Percentiles rank a stretch among this genome's conserved stretches.
Conservation (phyloP, 2,797 vertebrate species). For the Prunella strophiata region DNA sequence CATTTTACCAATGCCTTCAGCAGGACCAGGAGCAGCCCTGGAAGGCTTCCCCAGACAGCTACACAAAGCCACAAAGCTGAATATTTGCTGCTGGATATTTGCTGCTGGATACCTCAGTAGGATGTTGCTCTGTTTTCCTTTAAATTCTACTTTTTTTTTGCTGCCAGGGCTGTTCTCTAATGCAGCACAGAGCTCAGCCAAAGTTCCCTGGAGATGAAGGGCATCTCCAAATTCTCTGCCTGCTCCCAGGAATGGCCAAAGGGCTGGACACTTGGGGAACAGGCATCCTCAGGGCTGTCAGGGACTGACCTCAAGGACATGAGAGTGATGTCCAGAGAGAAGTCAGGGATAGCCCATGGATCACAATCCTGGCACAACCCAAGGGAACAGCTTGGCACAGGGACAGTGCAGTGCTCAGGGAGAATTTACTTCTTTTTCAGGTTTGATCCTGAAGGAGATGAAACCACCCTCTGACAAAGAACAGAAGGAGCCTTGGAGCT, state of each 20-base stretch:
- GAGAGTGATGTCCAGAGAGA: not conserved
- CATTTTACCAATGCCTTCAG: not conserved
- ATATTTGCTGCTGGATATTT: not conserved
- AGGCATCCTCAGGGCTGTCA: not conserved
- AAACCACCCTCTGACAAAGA: not conserved
- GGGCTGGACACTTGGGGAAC: not conserved
- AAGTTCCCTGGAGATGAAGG: not conserved
- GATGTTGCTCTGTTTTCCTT: not conserved
- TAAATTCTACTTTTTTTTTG: not conserved
- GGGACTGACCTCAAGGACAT: not conserved
- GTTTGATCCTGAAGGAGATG: not conserved
- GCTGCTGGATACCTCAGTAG: not conserved
- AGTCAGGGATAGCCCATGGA: not conserved
- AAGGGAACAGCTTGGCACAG: not conserved
- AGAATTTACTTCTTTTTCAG: not conserved
- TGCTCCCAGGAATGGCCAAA: not conserved
- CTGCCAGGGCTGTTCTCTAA: not conserved
- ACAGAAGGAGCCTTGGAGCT: not conserved
- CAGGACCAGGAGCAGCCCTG: not conserved
- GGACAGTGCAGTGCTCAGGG: not conserved
- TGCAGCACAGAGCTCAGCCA: rapidly evolving
- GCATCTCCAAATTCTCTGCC: not conserved
- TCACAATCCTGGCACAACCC: not conserved
- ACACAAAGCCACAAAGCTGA: not conserved
- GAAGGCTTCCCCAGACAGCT: not conserved